Base-by-base conservation (phyloP, 1,140 invertebrate species). In the Pseudachorutes palmiensis region DNA sequence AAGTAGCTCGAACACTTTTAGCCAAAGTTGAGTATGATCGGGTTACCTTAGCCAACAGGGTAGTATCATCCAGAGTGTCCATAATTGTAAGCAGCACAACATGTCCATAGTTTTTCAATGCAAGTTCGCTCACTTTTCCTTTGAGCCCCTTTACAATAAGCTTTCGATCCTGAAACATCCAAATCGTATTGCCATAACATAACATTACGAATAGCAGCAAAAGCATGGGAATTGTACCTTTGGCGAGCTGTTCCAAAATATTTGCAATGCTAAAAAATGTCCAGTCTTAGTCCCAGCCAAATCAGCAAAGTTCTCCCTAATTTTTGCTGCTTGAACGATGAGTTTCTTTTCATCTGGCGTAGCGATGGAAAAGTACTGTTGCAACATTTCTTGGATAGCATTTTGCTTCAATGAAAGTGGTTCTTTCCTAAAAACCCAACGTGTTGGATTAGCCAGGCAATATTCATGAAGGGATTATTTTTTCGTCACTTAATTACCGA, bases 61-160 rank as follows among this genome's bases (percentile, higher is more conserved):
- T 87, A 1, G 94, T 97, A 74, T 98, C 94, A 78, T 98, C 94
- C 1, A 94, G 85, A 19, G 83, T 82, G 77, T 97, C 92, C 70
- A 97, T 86, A 60, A 96, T 81, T 0, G 89, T 85, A 65, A 96
- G 80, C 33, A 97, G 77, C 9, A 92, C 84, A 22, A 90, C 78
- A 76, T 94, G 88, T 0, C 92, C 92, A 75, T 91, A 85, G 77
- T 97, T 90, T 70, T 94, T 92, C 36, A 83, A 85, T 24, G 86
- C 86, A 14, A 95, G 83, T 69, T 89, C 86, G 16, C 86, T 79
- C 1, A 92, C 81, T 78, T 94, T 86, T 59, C 88, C 88, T 78
- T 95, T 95, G 2, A 97, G 82, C 51, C 75, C 78, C 75, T 85
- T 85, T 1, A 84, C 59, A 63, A 32, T 59, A 22, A 12, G 28